Percentiles rank a stretch among this genome's conserved stretches.
Evolutionary conservation across 2,888 invertebrate species (phyloP).

Genomic region (Diabrotica balteata): DNA sequence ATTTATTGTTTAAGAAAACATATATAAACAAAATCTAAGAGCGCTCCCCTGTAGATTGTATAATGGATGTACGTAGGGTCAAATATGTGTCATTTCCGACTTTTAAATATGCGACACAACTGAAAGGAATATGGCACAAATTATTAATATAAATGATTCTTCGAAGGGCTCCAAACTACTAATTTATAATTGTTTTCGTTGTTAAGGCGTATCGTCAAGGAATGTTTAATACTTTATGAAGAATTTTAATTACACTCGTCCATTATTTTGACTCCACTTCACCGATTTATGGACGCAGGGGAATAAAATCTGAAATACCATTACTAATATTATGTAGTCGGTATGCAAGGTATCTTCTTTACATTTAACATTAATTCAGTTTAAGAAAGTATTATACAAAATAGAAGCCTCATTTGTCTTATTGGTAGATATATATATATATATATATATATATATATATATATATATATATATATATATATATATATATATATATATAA

Average conservation of each 20-base stretch:
- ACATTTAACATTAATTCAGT: not conserved
- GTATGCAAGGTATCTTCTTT: not conserved
- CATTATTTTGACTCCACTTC: no score
- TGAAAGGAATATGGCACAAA: constrained; percentile 27
- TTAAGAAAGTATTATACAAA: not conserved
- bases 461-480: no score
- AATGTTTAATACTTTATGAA: not conserved
- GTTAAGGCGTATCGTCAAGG: constrained; percentile 3
- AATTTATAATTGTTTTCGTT: not conserved
- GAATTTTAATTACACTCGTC: not conserved
- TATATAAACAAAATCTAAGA: not conserved
- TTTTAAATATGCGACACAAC: constrained; percentile 29
- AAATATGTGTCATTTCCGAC: not conserved
- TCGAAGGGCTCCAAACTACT: constrained; percentile 10
- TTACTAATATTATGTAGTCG: no score
- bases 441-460: no score
- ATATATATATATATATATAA: no score
- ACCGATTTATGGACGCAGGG: no score
- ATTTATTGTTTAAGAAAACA: no score
- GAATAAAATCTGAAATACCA: no score
- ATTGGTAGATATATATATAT: no score
- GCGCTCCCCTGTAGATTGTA: not conserved
- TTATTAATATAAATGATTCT: constrained; percentile 26
- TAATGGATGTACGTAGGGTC: constrained; percentile 8
- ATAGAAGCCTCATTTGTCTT: no score